Base-by-base conservation (phyloP, 2,888 invertebrate species). In the Tethea ocularis region DNA sequence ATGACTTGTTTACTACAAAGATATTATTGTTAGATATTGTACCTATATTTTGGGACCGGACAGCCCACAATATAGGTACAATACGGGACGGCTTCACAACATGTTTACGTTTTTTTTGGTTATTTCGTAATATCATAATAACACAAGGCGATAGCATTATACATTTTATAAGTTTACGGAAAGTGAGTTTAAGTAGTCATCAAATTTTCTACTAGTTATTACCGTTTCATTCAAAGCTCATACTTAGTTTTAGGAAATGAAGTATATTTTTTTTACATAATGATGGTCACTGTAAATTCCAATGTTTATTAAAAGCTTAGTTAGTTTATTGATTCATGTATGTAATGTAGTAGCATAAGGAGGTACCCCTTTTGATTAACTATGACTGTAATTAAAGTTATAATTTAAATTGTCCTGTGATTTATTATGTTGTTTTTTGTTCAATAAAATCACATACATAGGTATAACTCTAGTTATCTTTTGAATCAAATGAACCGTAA, bases 11-110 rank as follows among this genome's bases (percentile, higher is more conserved):
- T 46, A 46, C 46, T 46, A 46, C 8, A 10, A n/a, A 20, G 1
- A 46, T 10, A 46, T 46, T 46, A 46, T 46, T 46, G 46, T 46
- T 46, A 46, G n/a, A n/a, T n/a, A n/a, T n/a, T n/a, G n/a, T n/a
- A n/a, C n/a, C 20, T 46, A 46, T 20, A 20, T 20, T 46, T 46
- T 20, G 46, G 46, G n/a, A n/a, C n/a, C n/a, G n/a, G n/a, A n/a
- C n/a, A n/a, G n/a, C n/a, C n/a, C n/a, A n/a, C n/a, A n/a, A n/a
- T n/a, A n/a, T n/a, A n/a, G n/a, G n/a, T n/a, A n/a, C n/a, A n/a
- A n/a, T n/a, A n/a, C n/a, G n/a, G n/a, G 46, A 8, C 20, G 20
- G 46, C 46, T 46, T 7, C 46, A 46, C 46, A 46, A 46, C 46
- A 46, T 46, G 46, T 46, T 46, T 46, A 46, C 46, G 20, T 8